Evolutionary conservation across 1,140 invertebrate genomes (phyloP).

Genomic region (Mercenaria mercenaria): DNA sequence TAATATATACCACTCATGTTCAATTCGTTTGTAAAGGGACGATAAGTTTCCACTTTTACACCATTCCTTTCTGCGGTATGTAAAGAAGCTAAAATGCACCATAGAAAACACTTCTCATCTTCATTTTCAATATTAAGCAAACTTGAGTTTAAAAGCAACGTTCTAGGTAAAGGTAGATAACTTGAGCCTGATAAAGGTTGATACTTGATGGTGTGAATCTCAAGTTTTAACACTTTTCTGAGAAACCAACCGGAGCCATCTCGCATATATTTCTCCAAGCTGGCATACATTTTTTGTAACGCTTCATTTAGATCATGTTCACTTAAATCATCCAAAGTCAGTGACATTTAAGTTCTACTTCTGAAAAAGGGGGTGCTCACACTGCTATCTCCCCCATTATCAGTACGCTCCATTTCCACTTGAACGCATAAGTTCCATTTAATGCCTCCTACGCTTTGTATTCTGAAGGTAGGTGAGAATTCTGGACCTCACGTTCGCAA

Average conservation of each 20-base stretch:
- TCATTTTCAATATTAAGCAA: constrained; percentile 9
- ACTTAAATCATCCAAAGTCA: not conserved
- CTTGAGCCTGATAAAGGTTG: not conserved
- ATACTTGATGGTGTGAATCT: constrained; percentile 8
- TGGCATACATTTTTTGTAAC: not conserved
- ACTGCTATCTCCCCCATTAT: not conserved
- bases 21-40: not conserved
- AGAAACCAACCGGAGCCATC: constrained; percentile 14
- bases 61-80: not conserved
- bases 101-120: constrained; percentile 30
- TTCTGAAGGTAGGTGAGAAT: not conserved
- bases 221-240: constrained; percentile 24
- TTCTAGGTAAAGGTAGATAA: constrained; percentile 5
- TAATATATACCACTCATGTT: not conserved
- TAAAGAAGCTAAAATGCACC: not conserved
- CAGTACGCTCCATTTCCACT: constrained; percentile 3
- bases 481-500: not conserved
- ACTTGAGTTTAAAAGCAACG: not conserved
- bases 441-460: not conserved
- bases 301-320: constrained; percentile 39
- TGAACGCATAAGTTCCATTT: constrained; percentile 38
- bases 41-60: not conserved
- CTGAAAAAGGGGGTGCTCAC: constrained; percentile 5
- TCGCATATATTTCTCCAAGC: not conserved
- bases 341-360: not conserved